A percentile compares a stretch with the other conserved stretches of the same genome.
Evolutionary conservation across 2,888 invertebrate genomes (phyloP).

Genomic region (Oxystoma pomonae): DNA sequence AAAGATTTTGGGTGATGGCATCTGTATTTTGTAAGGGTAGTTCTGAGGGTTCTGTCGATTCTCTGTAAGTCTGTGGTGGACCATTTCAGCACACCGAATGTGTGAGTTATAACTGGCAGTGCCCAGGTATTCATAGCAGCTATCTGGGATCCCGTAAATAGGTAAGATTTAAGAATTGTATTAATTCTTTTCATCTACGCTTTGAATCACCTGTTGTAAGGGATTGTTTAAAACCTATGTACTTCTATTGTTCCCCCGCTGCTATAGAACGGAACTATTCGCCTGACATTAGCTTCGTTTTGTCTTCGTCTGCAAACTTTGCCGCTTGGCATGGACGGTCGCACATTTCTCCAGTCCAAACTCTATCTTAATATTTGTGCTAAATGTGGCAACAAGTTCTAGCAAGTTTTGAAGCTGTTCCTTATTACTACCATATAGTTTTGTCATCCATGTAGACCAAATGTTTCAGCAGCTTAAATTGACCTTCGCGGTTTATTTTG

Average conservation of each 20-base stretch:
- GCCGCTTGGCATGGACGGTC: background rate
- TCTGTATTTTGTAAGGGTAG: background rate
- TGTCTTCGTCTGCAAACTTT: background rate
- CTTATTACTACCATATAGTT: background rate
- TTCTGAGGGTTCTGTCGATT: background rate
- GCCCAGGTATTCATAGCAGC: background rate
- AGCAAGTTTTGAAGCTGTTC: background rate
- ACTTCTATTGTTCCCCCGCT: background rate
- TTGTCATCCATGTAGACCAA: constrained; percentile 1
- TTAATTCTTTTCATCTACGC: background rate
- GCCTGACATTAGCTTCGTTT: background rate
- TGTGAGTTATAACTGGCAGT: background rate
- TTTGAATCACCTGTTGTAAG: background rate
- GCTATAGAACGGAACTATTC: background rate
- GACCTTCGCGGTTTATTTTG: background rate
- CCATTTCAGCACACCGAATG: constrained; percentile 1
- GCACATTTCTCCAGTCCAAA: constrained; percentile 2
- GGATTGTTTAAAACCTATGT: background rate
- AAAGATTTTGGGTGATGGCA: background rate
- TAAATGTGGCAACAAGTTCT: background rate
- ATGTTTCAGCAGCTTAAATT: background rate
- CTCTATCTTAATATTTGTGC: background rate
- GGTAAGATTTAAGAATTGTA: background rate
- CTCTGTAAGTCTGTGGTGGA: background rate
- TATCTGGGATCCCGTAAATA: background rate